Evolutionary conservation across 2,113 vertebrate species (phyloP).

Genomic region (Pedetes capensis): DNA sequence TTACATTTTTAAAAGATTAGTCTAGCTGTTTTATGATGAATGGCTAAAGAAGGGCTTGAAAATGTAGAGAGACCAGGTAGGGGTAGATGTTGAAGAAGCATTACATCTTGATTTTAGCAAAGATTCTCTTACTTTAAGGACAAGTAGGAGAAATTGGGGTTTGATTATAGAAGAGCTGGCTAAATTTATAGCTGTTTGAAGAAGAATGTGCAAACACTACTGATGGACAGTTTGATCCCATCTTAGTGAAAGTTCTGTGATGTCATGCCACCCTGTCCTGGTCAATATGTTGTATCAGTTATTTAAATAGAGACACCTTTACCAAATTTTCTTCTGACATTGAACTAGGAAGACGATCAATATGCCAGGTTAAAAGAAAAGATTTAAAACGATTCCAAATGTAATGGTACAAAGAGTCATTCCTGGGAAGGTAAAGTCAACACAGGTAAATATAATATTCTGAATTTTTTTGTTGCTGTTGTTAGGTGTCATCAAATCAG

Average conservation of each 20-base stretch:
- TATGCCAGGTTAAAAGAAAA: background rate
- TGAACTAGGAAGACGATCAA: background rate
- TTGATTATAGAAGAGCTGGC: background rate
- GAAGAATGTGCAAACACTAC: background rate
- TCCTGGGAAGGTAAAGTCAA: background rate
- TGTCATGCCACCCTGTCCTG: background rate
- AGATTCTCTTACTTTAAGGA: background rate
- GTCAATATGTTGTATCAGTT: background rate
- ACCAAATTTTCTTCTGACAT: slow-evolving; percentile 12
- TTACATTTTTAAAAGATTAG: background rate
- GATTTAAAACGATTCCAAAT: background rate
- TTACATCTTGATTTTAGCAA: background rate
- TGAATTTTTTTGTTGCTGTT: no score
- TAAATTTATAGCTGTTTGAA: background rate
- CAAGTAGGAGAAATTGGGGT: background rate
- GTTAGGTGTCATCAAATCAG: no score
- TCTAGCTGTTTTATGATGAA: background rate
- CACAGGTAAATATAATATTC: background rate
- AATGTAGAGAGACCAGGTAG: background rate
- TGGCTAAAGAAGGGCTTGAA: background rate
- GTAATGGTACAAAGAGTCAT: background rate
- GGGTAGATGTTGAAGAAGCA: fast-evolving
- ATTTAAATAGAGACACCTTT: background rate
- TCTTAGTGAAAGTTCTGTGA: background rate
- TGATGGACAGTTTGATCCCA: background rate